Conservation (phyloP, 2,888 invertebrate species). For the Hedychridium roseum region DNA sequence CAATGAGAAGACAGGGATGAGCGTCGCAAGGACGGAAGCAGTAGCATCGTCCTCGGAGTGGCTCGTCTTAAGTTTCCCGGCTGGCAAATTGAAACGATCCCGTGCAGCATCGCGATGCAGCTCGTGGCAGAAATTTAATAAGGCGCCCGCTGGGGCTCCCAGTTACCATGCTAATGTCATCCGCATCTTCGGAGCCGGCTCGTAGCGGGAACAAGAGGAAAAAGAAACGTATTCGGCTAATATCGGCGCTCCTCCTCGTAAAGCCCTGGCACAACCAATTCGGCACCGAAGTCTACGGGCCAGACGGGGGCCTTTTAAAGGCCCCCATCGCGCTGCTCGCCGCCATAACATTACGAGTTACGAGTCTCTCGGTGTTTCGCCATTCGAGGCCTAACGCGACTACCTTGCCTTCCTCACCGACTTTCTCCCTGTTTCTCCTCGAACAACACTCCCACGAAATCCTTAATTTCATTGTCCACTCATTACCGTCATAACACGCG, state of each 20-base stretch:
- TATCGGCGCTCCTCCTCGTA: constrained; percentile 49
- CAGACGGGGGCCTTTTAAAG: constrained; percentile 46
- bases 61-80: constrained; percentile 41
- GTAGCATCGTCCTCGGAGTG: constrained; percentile 27
- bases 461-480: no score
- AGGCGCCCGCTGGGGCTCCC: constrained; percentile 54
- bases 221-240: constrained; percentile 35
- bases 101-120: constrained; percentile 44
- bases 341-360: constrained; percentile 55
- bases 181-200: constrained; percentile 29
- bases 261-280: constrained; percentile 56
- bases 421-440: no score
- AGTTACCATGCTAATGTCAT: constrained; percentile 58
- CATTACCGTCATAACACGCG: no score
- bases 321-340: constrained; percentile 48
- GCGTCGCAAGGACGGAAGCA: constrained; percentile 5
- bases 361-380: constrained; percentile 40
- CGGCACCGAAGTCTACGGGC: constrained; percentile 54
- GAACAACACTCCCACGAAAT: no score
- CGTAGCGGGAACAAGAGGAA: neutral
- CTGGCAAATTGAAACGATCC: constrained; percentile 51
- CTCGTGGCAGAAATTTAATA: constrained; percentile 57
- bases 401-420: constrained; percentile 26
- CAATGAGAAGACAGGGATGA: neutral
- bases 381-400: no score